phyloP scores from a whole-genome alignment of 2,888 invertebrate species.

The Hydrotaea cyrtoneurina region DNA sequence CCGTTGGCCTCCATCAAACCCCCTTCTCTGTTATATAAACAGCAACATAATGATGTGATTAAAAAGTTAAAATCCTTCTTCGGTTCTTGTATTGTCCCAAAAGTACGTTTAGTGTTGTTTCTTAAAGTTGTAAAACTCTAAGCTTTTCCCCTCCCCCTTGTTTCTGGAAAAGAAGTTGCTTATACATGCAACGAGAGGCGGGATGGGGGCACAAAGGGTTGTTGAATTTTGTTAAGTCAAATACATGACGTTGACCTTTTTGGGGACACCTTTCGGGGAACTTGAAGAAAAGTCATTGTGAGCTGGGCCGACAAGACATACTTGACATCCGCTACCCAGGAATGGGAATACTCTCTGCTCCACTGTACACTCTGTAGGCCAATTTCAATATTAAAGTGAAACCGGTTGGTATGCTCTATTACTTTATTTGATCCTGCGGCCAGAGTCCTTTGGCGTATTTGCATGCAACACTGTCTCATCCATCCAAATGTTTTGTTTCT shows the following conservation, averaged over 20 bases:
- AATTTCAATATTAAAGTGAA: too few relatives aligned
- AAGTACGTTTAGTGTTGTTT: constrained; percentile 9
- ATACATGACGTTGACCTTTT: too few relatives aligned
- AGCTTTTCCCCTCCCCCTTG: not conserved
- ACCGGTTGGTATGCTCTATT: too few relatives aligned
- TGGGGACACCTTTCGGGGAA: too few relatives aligned
- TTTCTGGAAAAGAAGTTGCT: not conserved
- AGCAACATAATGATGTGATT: constrained; percentile 29
- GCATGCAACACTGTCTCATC: not conserved
- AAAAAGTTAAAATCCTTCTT: constrained; percentile 33
- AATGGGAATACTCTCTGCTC: too few relatives aligned
- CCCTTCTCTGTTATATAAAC: not conserved
- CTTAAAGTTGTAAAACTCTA: constrained; percentile 13
- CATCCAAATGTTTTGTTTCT: not conserved
- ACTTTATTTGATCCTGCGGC: too few relatives aligned
- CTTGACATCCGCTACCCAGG: too few relatives aligned
- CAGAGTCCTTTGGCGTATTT: too few relatives aligned
- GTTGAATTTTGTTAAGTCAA: too few relatives aligned
- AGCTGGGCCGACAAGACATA: too few relatives aligned
- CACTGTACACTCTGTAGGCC: too few relatives aligned
- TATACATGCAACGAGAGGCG: not conserved
- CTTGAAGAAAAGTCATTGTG: too few relatives aligned
- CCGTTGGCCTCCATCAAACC: not conserved
- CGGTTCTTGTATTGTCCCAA: not conserved
- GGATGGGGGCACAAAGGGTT: not conserved